Base-by-base conservation (phyloP, 2,113 vertebrate genomes). In the Fulmarus glacialis region DNA sequence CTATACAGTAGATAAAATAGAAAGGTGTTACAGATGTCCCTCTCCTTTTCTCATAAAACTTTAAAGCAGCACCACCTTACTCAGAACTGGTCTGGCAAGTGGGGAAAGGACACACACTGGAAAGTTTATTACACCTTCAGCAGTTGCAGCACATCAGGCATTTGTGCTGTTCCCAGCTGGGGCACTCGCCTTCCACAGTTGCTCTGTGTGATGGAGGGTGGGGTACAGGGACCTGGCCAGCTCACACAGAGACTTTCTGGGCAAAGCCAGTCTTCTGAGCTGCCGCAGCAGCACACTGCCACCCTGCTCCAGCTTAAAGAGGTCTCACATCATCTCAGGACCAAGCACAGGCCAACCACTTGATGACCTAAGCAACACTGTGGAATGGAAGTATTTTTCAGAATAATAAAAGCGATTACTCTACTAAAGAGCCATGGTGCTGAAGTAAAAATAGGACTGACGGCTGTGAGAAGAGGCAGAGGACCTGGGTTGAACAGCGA, bases 111-210 rank as follows among this genome's bases (percentile, higher is more conserved):
- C 45, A 68, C 5, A 8, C 30, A 14, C 40, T 67, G 60, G 13
- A 17, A 64, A 93, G 40, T 16, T 85, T 77, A 72, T 38, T 36
- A n/a, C 43, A 30, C 3, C 17, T 59, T 36, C 40, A 43, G 20
- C 29, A 77, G 26, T 9, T 0, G 2, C 38, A 63, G 34, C 27
- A n/a, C 0, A 0, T 43, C 52, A 19, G 38, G 29, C 30, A 34
- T 24, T 48, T 60, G 16, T 70, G 53, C 52, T 68, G 26, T 8
- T 92, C 50, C 80, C 59, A 74, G 50, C 16, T 48, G 66, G 47
- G 50, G 75, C 26, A 34, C 3, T 26, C 0, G 34, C 12, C n/a
- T 74, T 43, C 21, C 40, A 38, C 27, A 50, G 32, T 43, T 6
- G 1, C 45, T 24, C 16, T 75, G 27, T 5, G 14, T 20, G 38